Base-by-base conservation (phyloP, 1,140 invertebrate genomes). In the Penaeus indicus region DNA sequence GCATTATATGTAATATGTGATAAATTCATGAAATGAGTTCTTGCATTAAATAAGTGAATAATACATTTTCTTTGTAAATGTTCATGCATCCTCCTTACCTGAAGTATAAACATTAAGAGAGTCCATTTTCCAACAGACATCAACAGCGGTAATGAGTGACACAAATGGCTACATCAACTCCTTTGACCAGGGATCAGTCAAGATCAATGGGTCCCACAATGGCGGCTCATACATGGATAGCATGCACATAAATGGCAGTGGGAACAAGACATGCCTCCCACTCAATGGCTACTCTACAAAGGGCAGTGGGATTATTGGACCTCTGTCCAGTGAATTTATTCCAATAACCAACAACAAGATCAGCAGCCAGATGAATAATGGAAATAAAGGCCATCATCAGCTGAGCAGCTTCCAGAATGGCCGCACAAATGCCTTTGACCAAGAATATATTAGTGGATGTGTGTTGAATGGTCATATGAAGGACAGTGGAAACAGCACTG, bases 101-200 rank as follows among this genome's bases (percentile, higher is more conserved):
- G 16, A 75, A 10, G 5, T 22, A 32, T 75, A 19, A 32, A 75
- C 21, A 75, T 7, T 25, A 75, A 27, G 13, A 18, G 1, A 19
- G 42, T 16, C 42, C 63, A 10, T 72, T 25, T 27, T 19, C 60
- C n/a, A 61, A 69, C 82, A 84, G 82, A 64, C 82, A 84, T 84
- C 82, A 84, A 84, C 82, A 75, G 82, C 82, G 82, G 64, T 84
- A 84, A 54, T 67, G 63, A 84, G 64, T 54, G 82, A 84, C 63
- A 72, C 62, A 18, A 67, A 42, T 67, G 63, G 82, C 82, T 62
- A 72, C 38, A 21, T 38, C 25, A 69, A 72, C 27, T 25, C 38
- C 72, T 64, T 67, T 27, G 32, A 38, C 75, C 22, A 38, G 38
- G 42, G 47, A 47, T 16, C n/a, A 25, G 82, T 25, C 10, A 83